These are phyloP conservation scores for Diuraphis noxia DNA, from an alignment of 1,140 invertebrate species.

Conservation along the genomic window DNA sequence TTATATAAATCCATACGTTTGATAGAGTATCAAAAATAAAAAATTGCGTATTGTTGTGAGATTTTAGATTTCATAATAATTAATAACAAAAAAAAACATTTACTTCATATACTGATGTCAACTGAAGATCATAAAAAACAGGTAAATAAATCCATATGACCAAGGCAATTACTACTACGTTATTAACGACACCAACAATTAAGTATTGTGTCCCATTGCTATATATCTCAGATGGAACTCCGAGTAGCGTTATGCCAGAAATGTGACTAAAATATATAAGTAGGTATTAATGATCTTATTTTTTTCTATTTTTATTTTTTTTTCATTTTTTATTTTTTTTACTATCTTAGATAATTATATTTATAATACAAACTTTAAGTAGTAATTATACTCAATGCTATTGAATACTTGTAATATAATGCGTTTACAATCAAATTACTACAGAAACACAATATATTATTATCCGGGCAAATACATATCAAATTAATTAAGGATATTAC, in stretches of 20 bases:
- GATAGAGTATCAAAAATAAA: too few relatives aligned
- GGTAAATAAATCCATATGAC: constrained; percentile 79
- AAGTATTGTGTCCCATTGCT: constrained; percentile 81
- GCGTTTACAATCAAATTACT: not conserved
- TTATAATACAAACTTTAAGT: not conserved
- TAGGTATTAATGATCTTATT: not conserved
- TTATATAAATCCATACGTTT: not conserved
- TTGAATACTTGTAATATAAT: too few relatives aligned
- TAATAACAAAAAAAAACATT: not conserved
- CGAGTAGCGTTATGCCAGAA: constrained; percentile 87
- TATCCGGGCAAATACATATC: too few relatives aligned
- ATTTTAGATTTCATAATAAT: too few relatives aligned
- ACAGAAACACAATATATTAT: not conserved
- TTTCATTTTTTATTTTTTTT: too few relatives aligned
- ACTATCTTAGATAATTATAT: too few relatives aligned
- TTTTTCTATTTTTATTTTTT: not conserved
- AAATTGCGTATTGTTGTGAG: too few relatives aligned
- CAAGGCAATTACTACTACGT: constrained; percentile 70
- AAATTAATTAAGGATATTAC: too few relatives aligned
- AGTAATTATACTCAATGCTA: too few relatives aligned
- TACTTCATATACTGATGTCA: constrained; percentile 84
- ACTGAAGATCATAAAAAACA: constrained; percentile 81
- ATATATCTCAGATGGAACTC: constrained; percentile 89
- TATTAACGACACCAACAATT: constrained; percentile 69
- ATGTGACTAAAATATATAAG: constrained; percentile 71